These are phyloP conservation scores for Albula glossodonta DNA, from an alignment of 2,113 vertebrate species.

Conservation along the genomic window DNA sequence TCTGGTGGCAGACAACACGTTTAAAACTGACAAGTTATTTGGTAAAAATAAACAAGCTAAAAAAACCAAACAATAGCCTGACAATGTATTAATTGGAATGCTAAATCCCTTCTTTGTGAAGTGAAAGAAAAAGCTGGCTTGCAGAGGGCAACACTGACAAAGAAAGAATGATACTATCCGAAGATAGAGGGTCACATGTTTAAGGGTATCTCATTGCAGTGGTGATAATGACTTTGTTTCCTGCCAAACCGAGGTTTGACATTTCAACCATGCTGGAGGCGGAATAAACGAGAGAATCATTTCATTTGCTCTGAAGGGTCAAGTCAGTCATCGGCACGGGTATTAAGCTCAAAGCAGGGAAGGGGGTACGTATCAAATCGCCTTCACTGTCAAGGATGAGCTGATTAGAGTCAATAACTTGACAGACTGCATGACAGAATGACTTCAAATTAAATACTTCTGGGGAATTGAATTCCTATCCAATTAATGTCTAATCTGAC, in stretches of 20 bases:
- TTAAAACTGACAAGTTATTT: too few relatives aligned
- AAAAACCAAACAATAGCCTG: background rate
- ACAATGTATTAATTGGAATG: background rate
- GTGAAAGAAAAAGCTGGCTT: background rate
- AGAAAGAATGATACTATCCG: background rate
- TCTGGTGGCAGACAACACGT: background rate
- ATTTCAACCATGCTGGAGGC: background rate
- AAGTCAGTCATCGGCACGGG: background rate
- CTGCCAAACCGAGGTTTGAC: background rate
- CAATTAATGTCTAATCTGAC: background rate
- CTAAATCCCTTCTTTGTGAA: background rate
- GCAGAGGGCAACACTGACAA: background rate
- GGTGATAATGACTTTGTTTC: background rate
- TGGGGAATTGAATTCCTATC: background rate
- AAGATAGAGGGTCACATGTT: background rate
- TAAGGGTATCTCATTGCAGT: background rate
- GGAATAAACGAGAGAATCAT: background rate
- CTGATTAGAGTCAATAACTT: background rate
- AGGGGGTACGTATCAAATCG: background rate
- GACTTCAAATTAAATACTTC: background rate
- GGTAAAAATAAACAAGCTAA: background rate
- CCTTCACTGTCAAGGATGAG: background rate
- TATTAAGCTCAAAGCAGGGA: background rate
- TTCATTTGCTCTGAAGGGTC: background rate
- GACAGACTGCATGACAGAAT: background rate